Evolutionary conservation across 2,888 invertebrate species (phyloP), one percentile per base, ranked within the genome.

Genomic region (Morpho deidamia): DNA sequence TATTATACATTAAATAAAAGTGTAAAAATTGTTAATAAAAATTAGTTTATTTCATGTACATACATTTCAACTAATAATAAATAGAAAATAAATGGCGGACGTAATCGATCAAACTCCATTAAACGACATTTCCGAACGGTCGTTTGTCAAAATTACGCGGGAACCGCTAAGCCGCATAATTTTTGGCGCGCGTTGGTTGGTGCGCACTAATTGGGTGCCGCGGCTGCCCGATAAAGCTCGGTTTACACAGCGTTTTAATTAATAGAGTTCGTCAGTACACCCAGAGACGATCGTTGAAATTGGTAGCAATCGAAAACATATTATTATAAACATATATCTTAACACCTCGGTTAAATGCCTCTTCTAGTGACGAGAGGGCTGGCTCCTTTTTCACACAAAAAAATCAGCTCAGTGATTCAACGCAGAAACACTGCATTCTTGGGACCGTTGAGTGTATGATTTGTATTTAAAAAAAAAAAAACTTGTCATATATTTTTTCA

Each of bases 161-260:
- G 70, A 79, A 75, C 76, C 79, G 84, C 79, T 83, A 86, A 83
- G 82, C 83, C 83, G 85, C 82, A 81, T 87, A 83, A 87, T 88
- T 88, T 88, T 88, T 88, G 85, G 83, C 81, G 83, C 78, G 73
- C 72, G 72, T 58, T 63, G 66, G 67, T 72, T 73, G 76, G 60
- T 71, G 67, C 70, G 67, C 73, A 74, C 81, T 85, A 84, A 84
- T 85, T 84, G 83, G 83, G 75, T 81, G 80, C 80, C 76, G 66
- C 67, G 69, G 67, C 66, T 62, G 61, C 58, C 76, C 78, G 82
- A 86, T 86, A 87, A 85, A 83, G 83, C 83, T 83, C 75, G 82
- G 85, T 87, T 87, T 89, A 87, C 88, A 86, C 83, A 81, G 78
- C 74, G 80, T 76, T 85, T 86, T 88, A 87, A 89, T 89, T 88